Conservation (phyloP, 2,888 invertebrate species). For the Cynaeus angustus region DNA sequence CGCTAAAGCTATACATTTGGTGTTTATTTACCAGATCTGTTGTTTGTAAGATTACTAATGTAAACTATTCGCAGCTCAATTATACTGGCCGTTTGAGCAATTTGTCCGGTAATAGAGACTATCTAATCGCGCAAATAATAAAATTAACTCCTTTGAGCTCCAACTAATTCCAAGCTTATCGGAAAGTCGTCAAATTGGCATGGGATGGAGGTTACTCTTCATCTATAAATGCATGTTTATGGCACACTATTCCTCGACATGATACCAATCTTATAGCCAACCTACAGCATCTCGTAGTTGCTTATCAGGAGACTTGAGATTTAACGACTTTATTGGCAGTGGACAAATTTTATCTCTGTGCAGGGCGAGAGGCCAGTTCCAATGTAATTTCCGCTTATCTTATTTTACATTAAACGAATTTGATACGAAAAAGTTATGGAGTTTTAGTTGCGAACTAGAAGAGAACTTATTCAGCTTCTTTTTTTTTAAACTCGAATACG, state of each 20-base stretch:
- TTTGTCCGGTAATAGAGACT: slow-evolving; percentile 15
- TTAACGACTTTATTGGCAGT: slow-evolving; percentile 37
- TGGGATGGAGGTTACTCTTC: slow-evolving; percentile 43
- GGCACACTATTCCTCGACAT: slow-evolving; percentile 45
- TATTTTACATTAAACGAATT: slow-evolving; percentile 1
- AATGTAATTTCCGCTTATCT: not conserved
- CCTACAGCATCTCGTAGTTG: slow-evolving; percentile 46
- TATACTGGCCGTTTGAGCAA: slow-evolving; percentile 20
- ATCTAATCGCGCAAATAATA: slow-evolving; percentile 38
- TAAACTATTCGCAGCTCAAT: slow-evolving; percentile 12
- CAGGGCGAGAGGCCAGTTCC: slow-evolving; percentile 3
- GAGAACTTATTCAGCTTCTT: no score
- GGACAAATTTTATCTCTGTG: slow-evolving; percentile 52
- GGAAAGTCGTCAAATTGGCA: slow-evolving; percentile 34
- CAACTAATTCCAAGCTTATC: slow-evolving; percentile 30
- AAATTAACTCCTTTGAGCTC: slow-evolving; percentile 38
- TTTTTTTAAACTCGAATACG: no score
- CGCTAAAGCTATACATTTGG: no score
- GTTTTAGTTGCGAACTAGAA: not conserved
- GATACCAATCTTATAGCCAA: slow-evolving; percentile 52
- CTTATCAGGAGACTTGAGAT: slow-evolving; percentile 51
- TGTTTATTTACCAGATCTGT: not conserved
- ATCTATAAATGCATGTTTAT: slow-evolving; percentile 53
- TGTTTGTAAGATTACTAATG: slow-evolving; percentile 10
- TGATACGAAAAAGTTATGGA: not conserved